Evolutionary conservation across 2,113 vertebrate genomes (phyloP).

Genomic region (Percina caprodes): DNA sequence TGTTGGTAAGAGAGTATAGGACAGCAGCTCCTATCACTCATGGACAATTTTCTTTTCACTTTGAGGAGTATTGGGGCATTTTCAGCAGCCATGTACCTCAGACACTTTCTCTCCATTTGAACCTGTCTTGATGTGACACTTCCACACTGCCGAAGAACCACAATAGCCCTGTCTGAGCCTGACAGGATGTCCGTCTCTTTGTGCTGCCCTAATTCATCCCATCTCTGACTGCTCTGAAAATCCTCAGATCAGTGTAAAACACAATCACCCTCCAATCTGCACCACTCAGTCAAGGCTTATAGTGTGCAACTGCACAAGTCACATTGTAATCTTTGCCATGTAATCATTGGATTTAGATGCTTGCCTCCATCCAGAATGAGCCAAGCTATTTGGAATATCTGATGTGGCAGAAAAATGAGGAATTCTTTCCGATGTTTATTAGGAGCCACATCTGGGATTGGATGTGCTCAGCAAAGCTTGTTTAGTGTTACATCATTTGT

Average conservation of each 20-base stretch:
- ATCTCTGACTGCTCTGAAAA: constrained; percentile 60
- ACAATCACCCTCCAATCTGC: constrained; percentile 69
- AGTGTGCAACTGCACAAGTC: constrained; percentile 66
- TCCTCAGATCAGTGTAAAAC: constrained; percentile 75
- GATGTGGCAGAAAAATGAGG: constrained; percentile 59
- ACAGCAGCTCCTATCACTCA: constrained; percentile 22
- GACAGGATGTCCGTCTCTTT: constrained; percentile 63
- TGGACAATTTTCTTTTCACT: constrained; percentile 17
- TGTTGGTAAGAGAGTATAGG: constrained; percentile 2
- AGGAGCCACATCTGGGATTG: constrained; percentile 41
- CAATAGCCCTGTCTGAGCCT: constrained; percentile 32
- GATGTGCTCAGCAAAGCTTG: constrained; percentile 26
- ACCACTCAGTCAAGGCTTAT: constrained; percentile 60
- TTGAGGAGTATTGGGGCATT: constrained; percentile 42
- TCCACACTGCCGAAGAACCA: constrained; percentile 25
- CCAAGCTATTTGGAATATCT: constrained; percentile 64
- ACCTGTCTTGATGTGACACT: constrained; percentile 37
- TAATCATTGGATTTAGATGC: constrained; percentile 78
- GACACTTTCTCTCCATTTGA: constrained; percentile 39
- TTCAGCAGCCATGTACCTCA: constrained; percentile 8
- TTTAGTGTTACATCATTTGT: constrained; percentile 53
- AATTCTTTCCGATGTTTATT: constrained; percentile 58
- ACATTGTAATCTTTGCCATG: constrained; percentile 78
- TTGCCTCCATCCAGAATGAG: constrained; percentile 41
- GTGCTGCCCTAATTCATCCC: constrained; percentile 63